Percentiles rank a stretch among this genome's conserved stretches.
Evolutionary conservation across 2,113 vertebrate species (phyloP).

Genomic region (Trogon surrucura): DNA sequence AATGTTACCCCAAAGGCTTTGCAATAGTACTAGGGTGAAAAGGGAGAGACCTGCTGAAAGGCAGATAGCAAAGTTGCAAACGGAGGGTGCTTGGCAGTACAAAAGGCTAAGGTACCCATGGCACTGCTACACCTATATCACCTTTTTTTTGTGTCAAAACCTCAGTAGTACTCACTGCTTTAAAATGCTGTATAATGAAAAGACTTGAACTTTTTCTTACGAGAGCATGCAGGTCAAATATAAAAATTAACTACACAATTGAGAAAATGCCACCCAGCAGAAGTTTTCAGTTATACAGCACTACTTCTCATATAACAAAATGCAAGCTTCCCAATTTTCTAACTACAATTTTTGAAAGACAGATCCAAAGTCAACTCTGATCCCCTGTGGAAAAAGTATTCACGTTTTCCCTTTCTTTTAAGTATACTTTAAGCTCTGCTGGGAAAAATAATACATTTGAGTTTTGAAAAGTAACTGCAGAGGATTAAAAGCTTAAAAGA

Average conservation of each 20-base stretch:
- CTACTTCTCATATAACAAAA: neutral
- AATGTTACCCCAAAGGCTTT: neutral
- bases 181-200: neutral
- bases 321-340: neutral
- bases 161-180: neutral
- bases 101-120: neutral
- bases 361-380: neutral
- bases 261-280: neutral
- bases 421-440: neutral
- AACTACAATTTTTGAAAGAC: neutral
- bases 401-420: neutral
- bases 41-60: neutral
- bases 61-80: neutral
- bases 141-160: neutral
- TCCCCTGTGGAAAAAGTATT: neutral
- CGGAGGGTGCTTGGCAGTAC: neutral
- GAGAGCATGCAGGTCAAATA: neutral
- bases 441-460: neutral
- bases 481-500: neutral
- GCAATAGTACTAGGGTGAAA: neutral
- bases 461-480: neutral
- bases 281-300: neutral
- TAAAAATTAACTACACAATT: neutral
- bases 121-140: neutral
- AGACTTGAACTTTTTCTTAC: neutral